phyloP scores from a whole-genome alignment of 2,888 invertebrate species.

The Muscina levida region DNA sequence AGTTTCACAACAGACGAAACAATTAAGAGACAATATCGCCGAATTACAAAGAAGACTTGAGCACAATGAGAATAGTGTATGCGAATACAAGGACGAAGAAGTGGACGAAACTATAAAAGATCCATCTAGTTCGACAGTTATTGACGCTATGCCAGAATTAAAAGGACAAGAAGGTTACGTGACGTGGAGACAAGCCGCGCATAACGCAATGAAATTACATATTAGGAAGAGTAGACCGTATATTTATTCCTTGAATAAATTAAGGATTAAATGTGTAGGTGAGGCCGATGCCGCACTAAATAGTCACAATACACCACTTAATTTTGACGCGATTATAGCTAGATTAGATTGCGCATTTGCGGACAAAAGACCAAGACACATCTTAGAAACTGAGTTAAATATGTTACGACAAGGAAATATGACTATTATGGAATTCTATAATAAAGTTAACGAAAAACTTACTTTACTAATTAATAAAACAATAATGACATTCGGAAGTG shows the following conservation, averaged over 20 bases:
- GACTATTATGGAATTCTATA: slow-evolving; percentile 8
- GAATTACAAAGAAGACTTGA: too few relatives aligned
- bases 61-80: too few relatives aligned
- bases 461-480: too few relatives aligned
- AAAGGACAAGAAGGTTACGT: neutral
- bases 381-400: slow-evolving; percentile 5
- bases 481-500: too few relatives aligned
- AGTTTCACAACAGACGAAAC: too few relatives aligned
- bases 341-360: slow-evolving; percentile 20
- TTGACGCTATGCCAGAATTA: neutral
- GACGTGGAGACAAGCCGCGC: neutral
- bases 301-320: slow-evolving; percentile 27
- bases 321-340: slow-evolving; percentile 30
- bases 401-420: slow-evolving; percentile 5
- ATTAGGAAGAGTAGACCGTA: neutral
- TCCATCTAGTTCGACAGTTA: too few relatives aligned
- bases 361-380: slow-evolving; percentile 3
- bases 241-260: neutral
- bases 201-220: neutral
- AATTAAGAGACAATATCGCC: too few relatives aligned
- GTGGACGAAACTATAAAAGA: too few relatives aligned
- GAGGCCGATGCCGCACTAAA: neutral
- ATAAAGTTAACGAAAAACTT: neutral
- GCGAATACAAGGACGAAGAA: too few relatives aligned
- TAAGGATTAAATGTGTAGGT: neutral